Evolutionary conservation across 1,140 invertebrate species (phyloP), one percentile per base, ranked within the genome.

Genomic region (Achatina immaculata): DNA sequence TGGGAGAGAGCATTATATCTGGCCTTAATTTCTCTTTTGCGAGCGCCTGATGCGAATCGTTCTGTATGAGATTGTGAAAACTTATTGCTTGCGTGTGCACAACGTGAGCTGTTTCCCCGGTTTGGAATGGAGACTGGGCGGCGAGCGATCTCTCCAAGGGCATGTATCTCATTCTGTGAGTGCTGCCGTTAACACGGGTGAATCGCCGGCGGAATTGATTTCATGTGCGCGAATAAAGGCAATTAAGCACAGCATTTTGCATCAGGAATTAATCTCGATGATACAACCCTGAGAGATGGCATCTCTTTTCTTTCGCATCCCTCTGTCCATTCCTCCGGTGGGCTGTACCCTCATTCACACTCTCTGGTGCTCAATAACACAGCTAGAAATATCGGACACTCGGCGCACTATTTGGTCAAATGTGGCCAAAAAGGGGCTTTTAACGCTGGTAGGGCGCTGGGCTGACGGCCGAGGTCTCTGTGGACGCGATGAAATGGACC

Each of bases 161-260:
- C 43, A 24, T 21, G 72, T 51, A 75, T 40, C 72, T 75, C 72
- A 75, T 75, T 75, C 43, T 31, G 45, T 71, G 68, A 58, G 51
- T 75, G 72, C 72, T 58, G 72, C 45, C 72, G 72, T 75, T 38
- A 75, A 55, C 72, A 58, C 9, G n/a, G 45, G 43, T 36, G 43
- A 75, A 75, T 75, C 72, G 72, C 45, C 72, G 7, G 24, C 72
- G 43, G 72, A 78, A 82, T 82, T 68, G 81, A 77, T 77, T 82
- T 82, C 81, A 82, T 82, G 81, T 73, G 71, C 81, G 65, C 75
- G 81, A 82, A 82, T 82, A 82, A 82, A 82, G 81, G 81, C 81
- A 82, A 82, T 82, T 82, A 82, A 82, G 81, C 81, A 82, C 77
- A 82, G 81, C 81, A 82, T 82, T 82, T 82, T 78, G 80, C 81